phyloP scores from a whole-genome alignment of 2,113 vertebrate genomes.

The Oreochromis aureus region DNA sequence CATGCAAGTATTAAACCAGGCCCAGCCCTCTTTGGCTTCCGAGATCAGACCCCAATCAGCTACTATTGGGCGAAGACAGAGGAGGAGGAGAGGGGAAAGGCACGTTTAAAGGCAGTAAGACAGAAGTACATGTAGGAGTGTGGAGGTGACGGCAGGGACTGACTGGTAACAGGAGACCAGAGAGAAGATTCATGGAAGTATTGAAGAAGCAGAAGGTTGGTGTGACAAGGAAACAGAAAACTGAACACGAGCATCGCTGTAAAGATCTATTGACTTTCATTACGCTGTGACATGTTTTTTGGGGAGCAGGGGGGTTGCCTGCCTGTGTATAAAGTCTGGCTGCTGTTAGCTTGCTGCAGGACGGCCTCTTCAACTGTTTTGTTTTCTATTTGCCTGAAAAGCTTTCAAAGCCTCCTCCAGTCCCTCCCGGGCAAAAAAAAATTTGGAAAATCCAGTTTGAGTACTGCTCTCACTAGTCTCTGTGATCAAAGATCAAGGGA shows the following conservation, averaged over 20 bases:
- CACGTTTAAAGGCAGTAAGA: background rate
- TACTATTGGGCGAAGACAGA: background rate
- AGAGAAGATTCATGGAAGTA: background rate
- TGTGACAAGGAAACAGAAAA: background rate
- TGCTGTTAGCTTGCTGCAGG: background rate
- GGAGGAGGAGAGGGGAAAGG: background rate
- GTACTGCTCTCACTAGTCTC: background rate
- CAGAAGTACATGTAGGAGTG: background rate
- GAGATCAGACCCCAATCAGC: background rate
- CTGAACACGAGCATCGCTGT: background rate
- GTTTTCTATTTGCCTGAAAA: background rate
- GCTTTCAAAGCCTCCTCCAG: background rate
- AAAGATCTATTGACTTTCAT: background rate
- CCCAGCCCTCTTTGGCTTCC: background rate
- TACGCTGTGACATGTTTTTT: background rate
- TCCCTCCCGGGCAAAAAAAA: background rate
- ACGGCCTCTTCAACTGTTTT: background rate
- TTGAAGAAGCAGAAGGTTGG: background rate
- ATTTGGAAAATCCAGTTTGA: background rate
- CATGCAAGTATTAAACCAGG: background rate
- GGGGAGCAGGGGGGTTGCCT: background rate
- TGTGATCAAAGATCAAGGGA: conserved; percentile 44
- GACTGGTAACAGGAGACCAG: background rate
- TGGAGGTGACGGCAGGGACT: background rate
- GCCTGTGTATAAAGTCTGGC: background rate